A percentile compares a stretch with the other conserved stretches of the same genome.
Evolutionary conservation across 23 tunicate genomes (phyloP).

Genomic region (Styela clava): DNA sequence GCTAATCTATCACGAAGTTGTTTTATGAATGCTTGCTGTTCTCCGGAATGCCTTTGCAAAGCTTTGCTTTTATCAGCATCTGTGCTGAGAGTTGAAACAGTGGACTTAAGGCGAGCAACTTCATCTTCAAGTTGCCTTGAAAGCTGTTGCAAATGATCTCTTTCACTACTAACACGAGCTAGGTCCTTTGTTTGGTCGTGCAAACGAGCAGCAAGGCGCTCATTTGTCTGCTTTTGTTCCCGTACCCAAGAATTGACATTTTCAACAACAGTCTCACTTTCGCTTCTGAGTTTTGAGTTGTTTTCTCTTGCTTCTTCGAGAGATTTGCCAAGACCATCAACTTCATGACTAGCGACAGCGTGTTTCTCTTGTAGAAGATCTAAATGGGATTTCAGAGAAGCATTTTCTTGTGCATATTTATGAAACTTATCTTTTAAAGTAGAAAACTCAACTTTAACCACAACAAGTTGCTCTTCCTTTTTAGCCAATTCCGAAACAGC

Average conservation of each 20-base stretch:
- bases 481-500: slow-evolving; percentile 67
- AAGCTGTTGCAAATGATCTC: slow-evolving; percentile 43
- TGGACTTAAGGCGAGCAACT: slow-evolving; percentile 23
- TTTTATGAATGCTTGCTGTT: slow-evolving; percentile 82
- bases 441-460: slow-evolving; percentile 43
- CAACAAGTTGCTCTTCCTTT: slow-evolving; percentile 89
- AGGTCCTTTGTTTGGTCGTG: slow-evolving; percentile 59
- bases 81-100: slow-evolving; percentile 12
- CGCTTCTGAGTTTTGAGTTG: slow-evolving; percentile 52
- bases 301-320: slow-evolving; percentile 51
- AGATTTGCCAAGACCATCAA: slow-evolving; percentile 22
- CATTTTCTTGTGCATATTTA: slow-evolving; percentile 39
- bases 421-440: slow-evolving; percentile 54
- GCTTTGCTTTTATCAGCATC: slow-evolving; percentile 80
- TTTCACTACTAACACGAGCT: slow-evolving; percentile 39
- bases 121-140: slow-evolving; percentile 51
- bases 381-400: slow-evolving; percentile 12
- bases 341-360: slow-evolving; percentile 55
- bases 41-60: slow-evolving; percentile 67
- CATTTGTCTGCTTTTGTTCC: slow-evolving; percentile 84
- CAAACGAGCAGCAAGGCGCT: slow-evolving; percentile 39
- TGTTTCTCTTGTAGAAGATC: slow-evolving; percentile 52
- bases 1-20: slow-evolving; percentile 64
- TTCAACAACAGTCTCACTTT: slow-evolving; percentile 88
- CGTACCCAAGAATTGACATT: slow-evolving; percentile 86